Percentiles rank a stretch among this genome's conserved stretches.
phyloP scores from a whole-genome alignment of 2,888 invertebrate genomes.

The Drosophila rubida region DNA sequence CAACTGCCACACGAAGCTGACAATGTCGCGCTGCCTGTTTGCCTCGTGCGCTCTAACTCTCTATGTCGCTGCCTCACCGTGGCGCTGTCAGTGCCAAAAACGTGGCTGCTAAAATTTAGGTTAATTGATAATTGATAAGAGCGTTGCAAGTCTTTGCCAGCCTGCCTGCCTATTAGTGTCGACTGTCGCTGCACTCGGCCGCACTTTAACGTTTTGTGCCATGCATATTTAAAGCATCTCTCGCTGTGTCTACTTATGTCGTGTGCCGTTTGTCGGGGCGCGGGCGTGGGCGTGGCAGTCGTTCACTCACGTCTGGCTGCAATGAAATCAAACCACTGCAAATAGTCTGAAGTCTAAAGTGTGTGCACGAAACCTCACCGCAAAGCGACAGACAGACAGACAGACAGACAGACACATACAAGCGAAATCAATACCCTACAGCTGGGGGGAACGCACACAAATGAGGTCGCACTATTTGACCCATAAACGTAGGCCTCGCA shows the following conservation, averaged over 20 bases:
- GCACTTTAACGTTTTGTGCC: conserved; percentile 51
- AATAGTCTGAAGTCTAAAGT: conserved; percentile 60
- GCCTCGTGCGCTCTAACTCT: not conserved
- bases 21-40: conserved; percentile 23
- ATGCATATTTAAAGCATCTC: conserved; percentile 61
- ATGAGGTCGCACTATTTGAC: conserved; percentile 75
- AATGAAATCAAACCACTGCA: conserved; percentile 71
- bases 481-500: conserved; percentile 58
- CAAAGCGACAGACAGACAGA: conserved; percentile 2
- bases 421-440: conserved; percentile 61
- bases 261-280: conserved; percentile 1
- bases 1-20: conserved; percentile 56
- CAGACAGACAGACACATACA: conserved; percentile 4
- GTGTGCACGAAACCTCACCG: conserved; percentile 9
- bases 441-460: conserved; percentile 27
- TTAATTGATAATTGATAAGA: conserved; percentile 81
- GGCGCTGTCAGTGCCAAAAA: conserved; percentile 71
- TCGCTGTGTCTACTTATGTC: conserved; percentile 4
- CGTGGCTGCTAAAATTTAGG: conserved; percentile 73
- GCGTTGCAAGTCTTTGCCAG: conserved; percentile 35
- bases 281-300: conserved; percentile 42
- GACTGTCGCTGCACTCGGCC: conserved; percentile 31
- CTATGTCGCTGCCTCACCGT: conserved; percentile 15
- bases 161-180: conserved; percentile 16
- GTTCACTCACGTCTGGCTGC: conserved; percentile 53